These are phyloP conservation scores for Aporophyla lueneburgensis DNA, from an alignment of 2,888 invertebrate species.

Conservation along the genomic window DNA sequence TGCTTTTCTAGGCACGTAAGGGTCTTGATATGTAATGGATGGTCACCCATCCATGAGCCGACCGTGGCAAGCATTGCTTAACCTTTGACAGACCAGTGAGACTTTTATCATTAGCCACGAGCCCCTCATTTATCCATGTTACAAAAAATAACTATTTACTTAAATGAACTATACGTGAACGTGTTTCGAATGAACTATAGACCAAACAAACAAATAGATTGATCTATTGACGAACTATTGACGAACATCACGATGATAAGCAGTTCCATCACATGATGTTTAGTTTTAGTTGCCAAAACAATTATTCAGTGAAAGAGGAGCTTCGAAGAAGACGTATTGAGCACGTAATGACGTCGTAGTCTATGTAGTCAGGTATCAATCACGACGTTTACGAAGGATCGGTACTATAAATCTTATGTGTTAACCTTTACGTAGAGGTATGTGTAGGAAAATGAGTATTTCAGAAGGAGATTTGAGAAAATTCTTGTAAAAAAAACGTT, in stretches of 20 bases:
- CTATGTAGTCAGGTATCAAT: constrained; percentile 49
- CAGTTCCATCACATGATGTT: constrained; percentile 32
- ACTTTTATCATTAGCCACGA: neutral
- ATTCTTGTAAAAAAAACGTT: neutral
- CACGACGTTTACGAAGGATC: constrained; percentile 32
- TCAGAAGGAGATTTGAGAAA: neutral
- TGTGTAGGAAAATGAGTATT: constrained; percentile 5
- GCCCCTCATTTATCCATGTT: too few relatives aligned
- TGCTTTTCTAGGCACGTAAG: too few relatives aligned
- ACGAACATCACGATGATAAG: constrained; percentile 1
- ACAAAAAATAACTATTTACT: neutral
- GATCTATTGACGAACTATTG: constrained; percentile 5
- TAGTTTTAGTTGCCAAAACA: constrained; percentile 39
- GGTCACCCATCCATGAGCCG: neutral
- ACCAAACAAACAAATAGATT: constrained; percentile 16
- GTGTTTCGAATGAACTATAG: neutral
- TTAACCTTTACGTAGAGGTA: neutral
- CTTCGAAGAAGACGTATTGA: constrained; percentile 50
- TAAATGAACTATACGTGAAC: neutral
- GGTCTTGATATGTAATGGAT: neutral
- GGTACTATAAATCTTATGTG: constrained; percentile 44
- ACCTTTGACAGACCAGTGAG: neutral
- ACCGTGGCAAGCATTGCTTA: neutral
- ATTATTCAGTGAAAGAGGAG: constrained; percentile 38
- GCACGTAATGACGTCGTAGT: constrained; percentile 42